phyloP scores from a whole-genome alignment of 2,113 vertebrate species.

The Malurus elegans region DNA sequence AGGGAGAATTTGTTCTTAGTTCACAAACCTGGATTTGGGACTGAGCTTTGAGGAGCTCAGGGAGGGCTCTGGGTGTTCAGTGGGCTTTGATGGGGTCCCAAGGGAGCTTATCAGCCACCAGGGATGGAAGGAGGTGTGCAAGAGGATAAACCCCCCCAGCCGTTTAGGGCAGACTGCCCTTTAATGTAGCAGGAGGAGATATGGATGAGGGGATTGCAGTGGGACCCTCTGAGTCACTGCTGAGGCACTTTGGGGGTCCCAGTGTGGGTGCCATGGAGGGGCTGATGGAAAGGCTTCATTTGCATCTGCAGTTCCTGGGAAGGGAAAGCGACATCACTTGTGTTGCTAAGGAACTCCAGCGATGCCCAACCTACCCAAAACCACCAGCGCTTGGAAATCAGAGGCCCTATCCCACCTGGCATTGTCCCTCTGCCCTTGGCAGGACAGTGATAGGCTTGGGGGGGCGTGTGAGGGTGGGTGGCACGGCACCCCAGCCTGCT shows the following conservation, averaged over 20 bases:
- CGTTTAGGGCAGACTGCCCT: accelerated
- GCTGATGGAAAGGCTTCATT: not conserved
- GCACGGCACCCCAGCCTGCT: accelerated
- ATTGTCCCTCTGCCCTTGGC: not conserved
- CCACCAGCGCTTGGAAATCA: not conserved
- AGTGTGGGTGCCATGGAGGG: not conserved
- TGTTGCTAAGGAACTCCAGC: slow-evolving; percentile 24
- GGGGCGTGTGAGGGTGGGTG: not conserved
- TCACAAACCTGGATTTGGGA: not conserved
- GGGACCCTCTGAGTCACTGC: not conserved
- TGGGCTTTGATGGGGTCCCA: not conserved
- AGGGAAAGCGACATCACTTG: not conserved
- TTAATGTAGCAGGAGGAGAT: not conserved
- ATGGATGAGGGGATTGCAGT: accelerated
- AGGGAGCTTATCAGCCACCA: not conserved
- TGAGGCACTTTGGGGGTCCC: not conserved
- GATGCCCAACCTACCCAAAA: not conserved
- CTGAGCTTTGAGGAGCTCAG: not conserved
- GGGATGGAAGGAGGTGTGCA: not conserved
- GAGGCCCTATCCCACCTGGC: not conserved
- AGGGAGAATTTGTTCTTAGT: not conserved
- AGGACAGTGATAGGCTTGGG: not conserved
- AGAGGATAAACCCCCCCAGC: not conserved
- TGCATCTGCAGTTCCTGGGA: not conserved
- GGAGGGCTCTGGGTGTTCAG: too few relatives aligned